Percentiles rank a stretch among this genome's conserved stretches.
phyloP scores from a whole-genome alignment of 2,797 vertebrate species.

The Catharus ustulatus region DNA sequence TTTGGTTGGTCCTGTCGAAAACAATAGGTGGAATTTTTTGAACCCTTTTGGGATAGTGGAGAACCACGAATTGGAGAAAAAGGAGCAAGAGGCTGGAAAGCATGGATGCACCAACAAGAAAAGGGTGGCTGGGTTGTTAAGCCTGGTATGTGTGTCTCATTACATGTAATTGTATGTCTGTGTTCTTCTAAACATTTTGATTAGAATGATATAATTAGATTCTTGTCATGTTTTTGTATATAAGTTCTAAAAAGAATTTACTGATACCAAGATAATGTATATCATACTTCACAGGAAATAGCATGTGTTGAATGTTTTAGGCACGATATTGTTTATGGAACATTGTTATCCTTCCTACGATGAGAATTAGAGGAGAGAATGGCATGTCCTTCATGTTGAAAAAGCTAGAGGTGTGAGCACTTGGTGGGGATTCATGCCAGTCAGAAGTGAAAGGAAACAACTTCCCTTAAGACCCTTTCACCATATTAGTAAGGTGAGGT shows the following conservation, averaged over 20 bases:
- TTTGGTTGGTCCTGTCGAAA: background rate
- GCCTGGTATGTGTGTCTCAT: constrained; percentile 73
- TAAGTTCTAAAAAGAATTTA: background rate
- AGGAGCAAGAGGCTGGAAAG: constrained; percentile 91
- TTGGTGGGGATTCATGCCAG: rapidly evolving
- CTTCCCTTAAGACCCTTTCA: background rate
- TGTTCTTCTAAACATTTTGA: background rate
- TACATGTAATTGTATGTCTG: background rate
- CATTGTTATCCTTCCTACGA: background rate
- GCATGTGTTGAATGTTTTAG: background rate
- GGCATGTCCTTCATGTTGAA: background rate
- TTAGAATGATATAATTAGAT: background rate
- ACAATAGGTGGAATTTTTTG: constrained; percentile 93
- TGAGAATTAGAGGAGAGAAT: background rate
- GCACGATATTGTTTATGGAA: background rate
- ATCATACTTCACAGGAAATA: background rate
- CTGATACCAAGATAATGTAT: background rate
- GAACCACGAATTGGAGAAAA: constrained; percentile 91
- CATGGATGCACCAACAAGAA: constrained; percentile 97
- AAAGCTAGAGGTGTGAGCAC: background rate
- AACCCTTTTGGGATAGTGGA: constrained; percentile 97
- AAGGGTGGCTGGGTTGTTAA: constrained; percentile 91
- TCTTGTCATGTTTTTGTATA: background rate
- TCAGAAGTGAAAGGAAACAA: background rate
- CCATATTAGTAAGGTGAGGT: background rate